Base-by-base conservation (phyloP, 2,113 vertebrate genomes). In the Epinephelus moara region DNA sequence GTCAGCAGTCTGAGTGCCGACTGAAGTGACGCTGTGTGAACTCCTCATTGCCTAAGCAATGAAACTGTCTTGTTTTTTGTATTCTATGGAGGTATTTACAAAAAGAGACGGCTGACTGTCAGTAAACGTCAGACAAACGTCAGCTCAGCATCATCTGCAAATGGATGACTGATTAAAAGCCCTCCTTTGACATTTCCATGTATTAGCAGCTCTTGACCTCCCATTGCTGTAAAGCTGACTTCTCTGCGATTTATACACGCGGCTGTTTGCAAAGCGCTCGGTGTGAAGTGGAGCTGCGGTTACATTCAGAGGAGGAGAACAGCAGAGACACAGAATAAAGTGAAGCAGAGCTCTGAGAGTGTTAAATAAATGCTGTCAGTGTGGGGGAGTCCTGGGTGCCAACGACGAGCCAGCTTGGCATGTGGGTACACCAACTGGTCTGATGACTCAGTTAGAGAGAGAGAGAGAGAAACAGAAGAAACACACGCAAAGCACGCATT, bases 341-440 rank as follows among this genome's bases (percentile, higher is more conserved):
- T 6, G 49, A 52, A 67, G 68, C 50, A 4, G 21, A 70, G 55
- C 37, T 53, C 19, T 50, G 73, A 14, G 21, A 3, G 61, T 78
- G 87, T 78, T 78, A 37, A 81, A 76, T 74, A 74, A 75, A 64
- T 57, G 59, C 4, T 59, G 78, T 79, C 82, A 81, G 75, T 83
- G 88, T 87, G 91, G 87, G 57, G 84, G 87, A 85, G 90, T 81
- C 85, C 75, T 72, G 87, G 88, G 86, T 70, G 92, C 72, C 77
- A 71, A 63, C 57, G 42, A 84, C 73, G 66, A 85, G 88, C 67
- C 72, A 82, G 77, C 23, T 78, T 89, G 90, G 73, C 85, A 93
- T 89, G 91, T 94, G 91, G 91, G 84, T 80, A 83, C 88, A 85
- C 92, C 94, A 94, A 94, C 89, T 90, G 93, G 88, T 89, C 75